A percentile compares a stretch with the other conserved stretches of the same genome.
Conservation (phyloP, 2,797 vertebrate genomes). For the Poeciliopsis turneri region DNA sequence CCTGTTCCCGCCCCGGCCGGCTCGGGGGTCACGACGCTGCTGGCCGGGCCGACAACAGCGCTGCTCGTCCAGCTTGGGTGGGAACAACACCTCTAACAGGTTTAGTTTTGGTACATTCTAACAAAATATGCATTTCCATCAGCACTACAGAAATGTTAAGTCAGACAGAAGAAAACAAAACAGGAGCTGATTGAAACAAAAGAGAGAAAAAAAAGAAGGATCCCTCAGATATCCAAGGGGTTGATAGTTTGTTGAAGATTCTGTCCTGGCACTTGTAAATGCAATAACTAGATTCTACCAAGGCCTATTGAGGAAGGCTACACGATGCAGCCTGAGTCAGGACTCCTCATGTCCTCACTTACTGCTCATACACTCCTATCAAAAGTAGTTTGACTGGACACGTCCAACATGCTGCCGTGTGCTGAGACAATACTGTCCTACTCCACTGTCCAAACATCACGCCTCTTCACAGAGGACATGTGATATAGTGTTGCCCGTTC, state of each 20-base stretch:
- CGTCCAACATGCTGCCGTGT: slow-evolving; percentile 22
- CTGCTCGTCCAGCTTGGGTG: slow-evolving; percentile 43
- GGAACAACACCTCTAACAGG: slow-evolving; percentile 53
- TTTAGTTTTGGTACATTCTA: slow-evolving; percentile 77
- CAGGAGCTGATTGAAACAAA: slow-evolving; percentile 20
- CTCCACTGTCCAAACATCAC: slow-evolving; percentile 39
- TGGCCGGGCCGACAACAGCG: slow-evolving; percentile 41
- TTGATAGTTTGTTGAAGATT: slow-evolving; percentile 69
- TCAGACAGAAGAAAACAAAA: slow-evolving; percentile 46
- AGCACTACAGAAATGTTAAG: slow-evolving; percentile 66
- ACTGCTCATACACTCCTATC: slow-evolving; percentile 46
- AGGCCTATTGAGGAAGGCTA: slow-evolving; percentile 73
- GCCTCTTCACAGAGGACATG: slow-evolving; percentile 11
- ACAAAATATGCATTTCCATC: slow-evolving; percentile 65
- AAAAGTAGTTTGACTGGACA: slow-evolving; percentile 60
- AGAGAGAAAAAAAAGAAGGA: slow-evolving; percentile 19
- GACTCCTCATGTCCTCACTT: slow-evolving; percentile 55
- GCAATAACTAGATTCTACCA: slow-evolving; percentile 74
- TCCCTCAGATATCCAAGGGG: slow-evolving; percentile 58
- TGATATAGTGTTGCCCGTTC: slow-evolving; percentile 15
- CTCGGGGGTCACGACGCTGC: slow-evolving; percentile 43
- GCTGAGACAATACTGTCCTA: slow-evolving; percentile 16
- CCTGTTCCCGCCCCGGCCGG: slow-evolving; percentile 40
- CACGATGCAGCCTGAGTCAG: slow-evolving; percentile 72
- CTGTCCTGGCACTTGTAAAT: slow-evolving; percentile 79